phyloP scores from a whole-genome alignment of 2,888 invertebrate species.

The Archaeoteleia sp. region DNA sequence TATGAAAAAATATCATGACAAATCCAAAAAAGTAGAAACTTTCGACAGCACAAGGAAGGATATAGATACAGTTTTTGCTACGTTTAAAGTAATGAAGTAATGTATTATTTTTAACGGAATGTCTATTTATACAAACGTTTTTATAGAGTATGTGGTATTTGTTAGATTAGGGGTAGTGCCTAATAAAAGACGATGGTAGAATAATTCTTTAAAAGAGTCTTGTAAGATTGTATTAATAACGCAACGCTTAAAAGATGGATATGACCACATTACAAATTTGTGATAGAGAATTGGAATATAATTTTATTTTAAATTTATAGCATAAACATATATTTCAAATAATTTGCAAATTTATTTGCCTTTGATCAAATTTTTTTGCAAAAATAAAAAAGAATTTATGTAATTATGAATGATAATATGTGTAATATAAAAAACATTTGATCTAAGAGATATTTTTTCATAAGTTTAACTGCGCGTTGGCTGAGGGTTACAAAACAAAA shows the following conservation, averaged over 20 bases:
- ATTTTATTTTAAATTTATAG: too few relatives aligned
- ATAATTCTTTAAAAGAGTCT: constrained; percentile 49
- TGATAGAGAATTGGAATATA: too few relatives aligned
- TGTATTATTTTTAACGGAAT: constrained; percentile 10
- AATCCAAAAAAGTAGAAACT: too few relatives aligned
- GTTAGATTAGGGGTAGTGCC: constrained; percentile 71
- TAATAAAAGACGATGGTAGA: constrained; percentile 62
- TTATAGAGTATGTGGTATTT: constrained; percentile 53
- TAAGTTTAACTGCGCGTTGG: not conserved
- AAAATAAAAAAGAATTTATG: too few relatives aligned
- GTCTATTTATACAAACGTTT: constrained; percentile 12
- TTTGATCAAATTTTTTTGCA: too few relatives aligned
- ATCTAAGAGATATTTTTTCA: constrained; percentile 15
- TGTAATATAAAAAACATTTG: constrained; percentile 3
- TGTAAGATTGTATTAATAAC: not conserved
- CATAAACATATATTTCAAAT: too few relatives aligned
- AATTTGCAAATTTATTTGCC: too few relatives aligned
- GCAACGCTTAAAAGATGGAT: too few relatives aligned
- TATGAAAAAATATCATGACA: constrained; percentile 3
- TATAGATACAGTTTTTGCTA: constrained; percentile 3
- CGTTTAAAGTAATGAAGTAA: not conserved
- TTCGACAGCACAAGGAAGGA: not conserved
- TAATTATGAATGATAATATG: constrained; percentile 32
- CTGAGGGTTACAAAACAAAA: not conserved
- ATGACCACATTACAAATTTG: too few relatives aligned